These are phyloP conservation scores for Subanguina moxae DNA, from an alignment of 1,140 invertebrate species.

Conservation along the genomic window DNA sequence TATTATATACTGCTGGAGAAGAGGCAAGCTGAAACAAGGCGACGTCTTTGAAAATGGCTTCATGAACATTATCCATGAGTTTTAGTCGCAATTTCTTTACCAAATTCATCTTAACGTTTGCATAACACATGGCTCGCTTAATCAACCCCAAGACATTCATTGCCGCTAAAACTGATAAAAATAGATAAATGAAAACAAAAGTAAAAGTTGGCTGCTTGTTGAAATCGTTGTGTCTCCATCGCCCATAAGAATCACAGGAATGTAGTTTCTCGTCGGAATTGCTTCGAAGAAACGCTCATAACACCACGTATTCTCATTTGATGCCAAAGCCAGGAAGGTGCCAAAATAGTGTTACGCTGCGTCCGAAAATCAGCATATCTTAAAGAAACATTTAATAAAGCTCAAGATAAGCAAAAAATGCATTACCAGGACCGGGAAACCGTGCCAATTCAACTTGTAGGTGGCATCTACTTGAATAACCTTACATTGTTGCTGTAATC, in stretches of 20 bases:
- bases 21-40: not conserved
- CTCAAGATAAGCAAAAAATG: not conserved
- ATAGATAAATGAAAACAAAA: not conserved
- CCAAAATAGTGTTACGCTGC: not conserved
- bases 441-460: not conserved
- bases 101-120: not conserved
- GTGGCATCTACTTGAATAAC: not conserved
- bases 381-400: not conserved
- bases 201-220: not conserved
- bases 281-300: not conserved
- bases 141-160: not conserved
- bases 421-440: not conserved
- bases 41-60: not conserved
- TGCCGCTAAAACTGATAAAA: not conserved
- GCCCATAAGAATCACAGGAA: not conserved
- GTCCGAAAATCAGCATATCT: constrained; percentile 2
- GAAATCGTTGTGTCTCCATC: not conserved
- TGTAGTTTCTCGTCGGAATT: not conserved
- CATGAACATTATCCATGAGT: not conserved
- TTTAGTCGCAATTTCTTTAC: not conserved
- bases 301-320: constrained; percentile 1
- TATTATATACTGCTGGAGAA: not conserved
- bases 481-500: not conserved
- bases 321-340: not conserved
- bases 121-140: not conserved